A percentile compares a stretch with the other conserved stretches of the same genome.
These are phyloP conservation scores for Poecilia velifera DNA, from an alignment of 2,797 vertebrate species.

Conservation along the genomic window DNA sequence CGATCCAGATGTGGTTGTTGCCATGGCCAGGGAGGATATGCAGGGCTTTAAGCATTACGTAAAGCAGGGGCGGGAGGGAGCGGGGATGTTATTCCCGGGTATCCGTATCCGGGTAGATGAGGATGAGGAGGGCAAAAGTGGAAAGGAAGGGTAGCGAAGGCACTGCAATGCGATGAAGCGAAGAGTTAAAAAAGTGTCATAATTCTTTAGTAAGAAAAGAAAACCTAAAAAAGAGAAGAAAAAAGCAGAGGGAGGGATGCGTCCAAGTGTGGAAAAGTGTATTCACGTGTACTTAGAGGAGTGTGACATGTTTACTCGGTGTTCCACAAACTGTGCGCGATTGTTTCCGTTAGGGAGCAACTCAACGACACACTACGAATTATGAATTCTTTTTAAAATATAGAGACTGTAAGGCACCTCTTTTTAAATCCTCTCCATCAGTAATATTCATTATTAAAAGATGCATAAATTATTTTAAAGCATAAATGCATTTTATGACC, in stretches of 20 bases:
- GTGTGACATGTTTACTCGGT: constrained; percentile 54
- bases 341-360: constrained; percentile 18
- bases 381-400: constrained; percentile 12
- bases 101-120: constrained; percentile 83
- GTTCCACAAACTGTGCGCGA: constrained; percentile 43
- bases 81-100: constrained; percentile 83
- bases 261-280: constrained; percentile 49
- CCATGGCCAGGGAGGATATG: constrained; percentile 80
- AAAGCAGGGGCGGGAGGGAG: constrained; percentile 77
- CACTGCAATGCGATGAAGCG: constrained; percentile 72
- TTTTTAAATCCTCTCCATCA: not conserved
- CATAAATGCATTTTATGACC: not conserved
- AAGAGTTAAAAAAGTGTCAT: constrained; percentile 69
- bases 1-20: constrained; percentile 82
- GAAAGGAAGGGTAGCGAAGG: constrained; percentile 61
- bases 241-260: constrained; percentile 28
- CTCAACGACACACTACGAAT: constrained; percentile 14
- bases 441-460: not conserved
- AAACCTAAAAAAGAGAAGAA: not conserved
- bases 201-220: constrained; percentile 43
- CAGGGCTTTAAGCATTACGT: constrained; percentile 81
- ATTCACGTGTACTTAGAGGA: constrained; percentile 43
- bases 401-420: not conserved
- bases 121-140: constrained; percentile 70
- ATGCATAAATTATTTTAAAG: not conserved